Percentiles rank a stretch among this genome's conserved stretches.
Evolutionary conservation across 2,888 invertebrate genomes (phyloP).

Genomic region (Cheilosia variabilis): DNA sequence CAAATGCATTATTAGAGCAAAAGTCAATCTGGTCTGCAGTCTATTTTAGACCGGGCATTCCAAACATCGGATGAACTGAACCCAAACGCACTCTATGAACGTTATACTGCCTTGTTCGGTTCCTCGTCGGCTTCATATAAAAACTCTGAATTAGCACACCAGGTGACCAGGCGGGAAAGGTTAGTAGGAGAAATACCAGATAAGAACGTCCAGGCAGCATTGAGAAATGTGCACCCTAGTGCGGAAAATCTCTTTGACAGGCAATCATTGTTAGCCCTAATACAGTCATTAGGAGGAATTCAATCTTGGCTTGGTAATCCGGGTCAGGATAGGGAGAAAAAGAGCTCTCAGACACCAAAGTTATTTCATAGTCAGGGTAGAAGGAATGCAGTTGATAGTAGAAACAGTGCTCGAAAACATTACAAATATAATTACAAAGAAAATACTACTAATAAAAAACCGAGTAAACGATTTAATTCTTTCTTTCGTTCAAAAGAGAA

Average conservation of each 20-base stretch:
- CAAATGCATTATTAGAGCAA: slow-evolving; percentile 26
- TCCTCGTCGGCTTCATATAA: slow-evolving; percentile 18
- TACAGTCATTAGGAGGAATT: slow-evolving; percentile 6
- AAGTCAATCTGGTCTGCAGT: slow-evolving; percentile 15
- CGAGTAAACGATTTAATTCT: slow-evolving; percentile 4
- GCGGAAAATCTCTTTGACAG: slow-evolving; percentile 28
- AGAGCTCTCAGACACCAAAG: not conserved
- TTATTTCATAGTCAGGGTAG: slow-evolving; percentile 8
- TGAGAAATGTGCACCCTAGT: not conserved
- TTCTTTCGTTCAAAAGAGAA: slow-evolving; percentile 20
- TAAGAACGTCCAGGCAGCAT: slow-evolving; percentile 20
- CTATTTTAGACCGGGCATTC: slow-evolving; percentile 22
- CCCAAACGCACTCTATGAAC: slow-evolving; percentile 21
- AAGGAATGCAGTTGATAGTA: slow-evolving; percentile 1
- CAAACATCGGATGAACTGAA: slow-evolving; percentile 19
- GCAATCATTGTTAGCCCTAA: slow-evolving; percentile 8
- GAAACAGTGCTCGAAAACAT: not conserved
- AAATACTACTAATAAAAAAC: not conserved
- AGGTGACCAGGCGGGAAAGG: slow-evolving; percentile 32
- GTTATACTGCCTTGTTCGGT: slow-evolving; percentile 1
- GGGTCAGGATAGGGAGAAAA: not conserved
- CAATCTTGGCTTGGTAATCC: slow-evolving; percentile 28
- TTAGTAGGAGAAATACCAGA: slow-evolving; percentile 19
- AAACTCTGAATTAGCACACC: slow-evolving; percentile 13
- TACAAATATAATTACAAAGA: not conserved